Conservation (phyloP, 2,797 vertebrate genomes). For the Falco columbarius region DNA sequence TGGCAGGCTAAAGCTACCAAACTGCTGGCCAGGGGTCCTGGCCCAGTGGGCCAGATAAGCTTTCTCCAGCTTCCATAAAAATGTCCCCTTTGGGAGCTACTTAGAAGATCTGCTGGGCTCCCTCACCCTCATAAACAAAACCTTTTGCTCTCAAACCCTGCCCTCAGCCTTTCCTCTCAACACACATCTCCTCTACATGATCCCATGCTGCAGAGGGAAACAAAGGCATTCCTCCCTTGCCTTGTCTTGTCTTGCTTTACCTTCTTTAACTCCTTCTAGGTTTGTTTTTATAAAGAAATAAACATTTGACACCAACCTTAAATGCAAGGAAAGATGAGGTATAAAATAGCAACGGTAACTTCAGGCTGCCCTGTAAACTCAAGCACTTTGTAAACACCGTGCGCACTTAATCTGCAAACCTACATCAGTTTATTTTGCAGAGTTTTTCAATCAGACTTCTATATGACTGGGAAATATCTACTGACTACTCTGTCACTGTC, state of each 20-base stretch:
- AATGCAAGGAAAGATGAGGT: background rate
- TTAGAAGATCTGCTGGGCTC: background rate
- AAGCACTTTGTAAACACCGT: background rate
- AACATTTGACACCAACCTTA: background rate
- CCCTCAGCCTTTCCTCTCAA: background rate
- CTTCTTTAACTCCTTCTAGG: background rate
- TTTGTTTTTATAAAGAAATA: background rate
- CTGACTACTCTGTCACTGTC: background rate
- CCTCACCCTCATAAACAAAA: background rate
- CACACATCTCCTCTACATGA: background rate
- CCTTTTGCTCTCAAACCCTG: background rate
- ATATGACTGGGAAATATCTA: background rate
- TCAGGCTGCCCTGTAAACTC: background rate
- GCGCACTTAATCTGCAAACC: background rate
- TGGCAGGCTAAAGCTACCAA: background rate
- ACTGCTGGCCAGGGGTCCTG: background rate
- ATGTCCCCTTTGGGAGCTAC: background rate
- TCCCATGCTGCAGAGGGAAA: background rate
- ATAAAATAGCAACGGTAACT: background rate
- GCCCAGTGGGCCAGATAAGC: background rate
- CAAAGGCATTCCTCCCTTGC: background rate
- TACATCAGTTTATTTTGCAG: background rate
- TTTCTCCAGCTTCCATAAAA: background rate
- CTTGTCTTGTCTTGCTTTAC: background rate
- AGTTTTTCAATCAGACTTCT: background rate